Evolutionary conservation across 2,113 vertebrate species (phyloP), one percentile per base, ranked within the genome.

Genomic region (Mirounga angustirostris): DNA sequence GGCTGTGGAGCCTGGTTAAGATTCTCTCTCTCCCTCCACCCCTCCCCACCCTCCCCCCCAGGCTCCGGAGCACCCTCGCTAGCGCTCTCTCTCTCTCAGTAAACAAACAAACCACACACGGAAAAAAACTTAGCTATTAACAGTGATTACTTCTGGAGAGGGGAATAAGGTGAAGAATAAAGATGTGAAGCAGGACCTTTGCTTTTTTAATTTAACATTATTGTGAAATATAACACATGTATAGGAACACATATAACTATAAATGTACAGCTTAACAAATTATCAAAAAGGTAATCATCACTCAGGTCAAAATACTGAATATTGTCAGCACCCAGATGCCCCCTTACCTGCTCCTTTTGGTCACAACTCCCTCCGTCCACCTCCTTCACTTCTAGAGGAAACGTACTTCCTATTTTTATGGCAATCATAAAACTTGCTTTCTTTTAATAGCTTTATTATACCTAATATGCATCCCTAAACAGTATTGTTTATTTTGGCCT

Each of bases 201-300:
- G 74, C 9, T 76, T 82, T 91, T 93, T 56, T 11, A n/a, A 81
- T 61, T 88, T 94, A 85, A 90, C 13, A 54, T 93, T 69, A 91
- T 15, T 82, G 50, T 83, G 63, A 95, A 93, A 89, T 56, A 58
- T 46, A 89, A 71, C 21, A 84, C 30, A 96, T 13, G 26, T 40
- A 58, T 22, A 89, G 76, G 30, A 90, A 82, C 40, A 73, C 26
- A 76, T 28, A 61, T 71, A 93, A 82, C 43, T 93, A 86, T 15
- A 84, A 89, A 52, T 36, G 56, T 15, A 91, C 18, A 76, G 18
- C 30, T 94, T 79, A 87, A 96, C 54, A 89, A 69, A 61, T 40
- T 54, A 94, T 54, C 65, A 21, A 85, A 59, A 86, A 76, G 16
- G 21, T 26, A 40, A 8, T 21, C 43, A n/a, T 79, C 19, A 69